Base-by-base conservation (phyloP, 2,797 vertebrate species). In the Eurystomus glaucurus region DNA sequence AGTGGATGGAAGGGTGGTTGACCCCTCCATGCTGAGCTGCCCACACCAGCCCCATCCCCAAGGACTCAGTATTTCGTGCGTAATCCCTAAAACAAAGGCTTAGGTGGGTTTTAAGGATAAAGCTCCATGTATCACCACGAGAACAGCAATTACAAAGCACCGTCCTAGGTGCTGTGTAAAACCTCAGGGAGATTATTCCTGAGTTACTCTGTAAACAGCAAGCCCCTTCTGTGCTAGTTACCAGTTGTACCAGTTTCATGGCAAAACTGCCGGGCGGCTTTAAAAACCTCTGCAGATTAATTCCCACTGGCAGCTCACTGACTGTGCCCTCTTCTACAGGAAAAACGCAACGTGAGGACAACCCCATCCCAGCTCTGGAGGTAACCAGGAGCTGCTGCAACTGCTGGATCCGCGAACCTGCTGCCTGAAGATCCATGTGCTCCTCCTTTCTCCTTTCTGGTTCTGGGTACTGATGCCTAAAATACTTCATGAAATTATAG, bases 401-500 rank as follows among this genome's bases (percentile, higher is more conserved):
- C 84, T 74, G 70, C 77, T 91, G 86, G 80, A 89, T 85, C 46
- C 93, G 77, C 72, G 66, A 95, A 91, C 48, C 72, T 64, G 20
- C 10, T 25, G 88, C 88, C 82, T 88, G 57, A 81, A 88, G 66
- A 84, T 78, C 65, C 88, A 46, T 0, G 14, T 26, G 86, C 75
- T 94, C 70, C 80, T 93, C 74, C 85, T 80, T 75, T 85, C 68
- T 70, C 39, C 41, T 66, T 80, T 91, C 84, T 72, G 41, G 81
- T 87, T 81, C 92, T 14, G 70, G 77, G 81, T 95, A 70, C 51
- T 41, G 52, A 51, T 85, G 96, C 94, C 25, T 85, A 96, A 96
- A 97, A 97, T 95, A 97, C 55, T 80, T 70, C 37, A 17, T 11
- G 51, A 97, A 97, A 96, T 96, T 97, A 97, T 51, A 95, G 91